Evolutionary conservation across 2,113 vertebrate genomes (phyloP).

Genomic region (Lonchura striata): DNA sequence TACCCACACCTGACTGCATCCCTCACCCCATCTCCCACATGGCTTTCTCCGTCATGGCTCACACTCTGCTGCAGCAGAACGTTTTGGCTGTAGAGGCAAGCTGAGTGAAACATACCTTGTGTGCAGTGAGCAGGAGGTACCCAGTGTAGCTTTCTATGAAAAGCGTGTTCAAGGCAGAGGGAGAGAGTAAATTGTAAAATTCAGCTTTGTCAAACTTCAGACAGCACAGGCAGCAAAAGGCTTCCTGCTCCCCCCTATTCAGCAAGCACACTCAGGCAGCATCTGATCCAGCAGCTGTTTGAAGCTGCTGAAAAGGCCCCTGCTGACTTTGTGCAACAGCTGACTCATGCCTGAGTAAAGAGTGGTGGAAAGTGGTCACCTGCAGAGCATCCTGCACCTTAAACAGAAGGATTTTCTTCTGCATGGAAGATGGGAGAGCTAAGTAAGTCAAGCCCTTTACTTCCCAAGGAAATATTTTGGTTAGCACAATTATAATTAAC

Average conservation of each 20-base stretch:
- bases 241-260: not conserved
- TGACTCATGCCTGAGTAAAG: not conserved
- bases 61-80: not conserved
- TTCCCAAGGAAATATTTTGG: not conserved
- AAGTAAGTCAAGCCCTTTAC: not conserved
- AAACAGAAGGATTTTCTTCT: not conserved
- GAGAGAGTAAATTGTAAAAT: not conserved
- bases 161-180: not conserved
- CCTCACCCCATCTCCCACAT: not conserved
- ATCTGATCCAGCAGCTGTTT: not conserved
- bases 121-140: rapidly evolving
- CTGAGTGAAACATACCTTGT: not conserved
- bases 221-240: not conserved
- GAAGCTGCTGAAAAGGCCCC: not conserved
- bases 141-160: not conserved
- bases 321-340: not conserved
- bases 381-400: not conserved
- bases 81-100: not conserved
- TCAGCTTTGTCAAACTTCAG: not conserved
- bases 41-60: rapidly evolving
- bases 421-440: not conserved
- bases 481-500: not conserved
- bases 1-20: not conserved
- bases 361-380: not conserved
- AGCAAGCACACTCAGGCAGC: not conserved